Conservation (phyloP, 2,888 invertebrate genomes). For the Heterodera filipjevi region DNA sequence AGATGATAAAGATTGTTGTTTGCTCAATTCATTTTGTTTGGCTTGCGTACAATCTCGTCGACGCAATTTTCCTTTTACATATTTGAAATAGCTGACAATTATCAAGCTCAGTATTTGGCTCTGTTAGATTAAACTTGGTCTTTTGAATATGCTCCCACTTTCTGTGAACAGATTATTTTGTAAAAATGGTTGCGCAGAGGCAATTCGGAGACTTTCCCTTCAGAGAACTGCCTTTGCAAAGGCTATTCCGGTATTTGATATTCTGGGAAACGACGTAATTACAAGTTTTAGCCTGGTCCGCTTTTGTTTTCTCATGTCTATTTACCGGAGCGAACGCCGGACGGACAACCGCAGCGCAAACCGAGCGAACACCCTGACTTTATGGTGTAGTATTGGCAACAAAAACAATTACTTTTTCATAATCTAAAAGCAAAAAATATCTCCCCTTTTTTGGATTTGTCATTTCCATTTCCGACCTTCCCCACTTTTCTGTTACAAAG, state of each 20-base stretch:
- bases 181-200: neutral
- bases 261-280: neutral
- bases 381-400: slow-evolving; percentile 35
- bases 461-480: too few species aligned
- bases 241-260: neutral
- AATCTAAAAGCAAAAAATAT: neutral
- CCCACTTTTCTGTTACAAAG: too few species aligned
- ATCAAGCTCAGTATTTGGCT: neutral
- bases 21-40: too few species aligned
- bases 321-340: slow-evolving; percentile 43
- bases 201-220: neutral
- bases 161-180: neutral
- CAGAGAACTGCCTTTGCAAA: neutral
- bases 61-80: neutral
- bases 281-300: neutral
- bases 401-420: neutral
- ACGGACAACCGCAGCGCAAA: slow-evolving; percentile 51
- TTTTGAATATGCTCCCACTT: neutral
- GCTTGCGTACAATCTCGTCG: neutral
- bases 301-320: slow-evolving; percentile 21
- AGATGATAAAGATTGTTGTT: neutral
- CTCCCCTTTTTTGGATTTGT: neutral
- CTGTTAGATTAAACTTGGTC: too few species aligned
- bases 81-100: too few species aligned
- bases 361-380: slow-evolving; percentile 54